phyloP scores from a whole-genome alignment of 2,113 vertebrate species.

The Dinomys branickii region DNA sequence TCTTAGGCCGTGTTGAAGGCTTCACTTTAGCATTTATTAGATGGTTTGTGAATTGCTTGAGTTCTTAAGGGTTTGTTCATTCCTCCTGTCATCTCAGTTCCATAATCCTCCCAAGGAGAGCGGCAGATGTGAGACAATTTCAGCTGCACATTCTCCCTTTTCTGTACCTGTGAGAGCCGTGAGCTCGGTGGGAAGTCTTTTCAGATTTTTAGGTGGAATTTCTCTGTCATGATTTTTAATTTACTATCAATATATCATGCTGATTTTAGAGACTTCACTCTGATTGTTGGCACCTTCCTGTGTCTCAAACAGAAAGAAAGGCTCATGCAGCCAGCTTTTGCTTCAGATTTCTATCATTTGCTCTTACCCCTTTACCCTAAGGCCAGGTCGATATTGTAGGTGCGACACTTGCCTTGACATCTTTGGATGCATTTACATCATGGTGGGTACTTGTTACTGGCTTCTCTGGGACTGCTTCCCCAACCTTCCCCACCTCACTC shows the following conservation, averaged over 20 bases:
- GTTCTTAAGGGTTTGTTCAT: not conserved
- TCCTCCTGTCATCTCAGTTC: not conserved
- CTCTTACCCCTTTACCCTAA: not conserved
- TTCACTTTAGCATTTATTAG: not conserved
- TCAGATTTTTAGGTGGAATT: not conserved
- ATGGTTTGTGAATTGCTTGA: not conserved
- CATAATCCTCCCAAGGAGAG: not conserved
- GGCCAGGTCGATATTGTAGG: not conserved
- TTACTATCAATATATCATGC: not conserved
- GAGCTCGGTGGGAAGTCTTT: not conserved
- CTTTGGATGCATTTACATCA: not conserved
- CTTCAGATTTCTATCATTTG: not conserved
- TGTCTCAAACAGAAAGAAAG: not conserved
- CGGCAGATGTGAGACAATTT: not conserved
- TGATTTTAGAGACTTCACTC: not conserved
- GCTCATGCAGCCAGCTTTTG: not conserved
- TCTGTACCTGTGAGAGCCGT: not conserved
- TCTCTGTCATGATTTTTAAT: not conserved
- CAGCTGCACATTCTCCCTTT: not conserved
- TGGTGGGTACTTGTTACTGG: not conserved
- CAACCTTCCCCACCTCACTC: not conserved
- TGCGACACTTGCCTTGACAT: not conserved
- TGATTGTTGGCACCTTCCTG: not conserved
- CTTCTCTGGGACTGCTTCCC: constrained; percentile 4
- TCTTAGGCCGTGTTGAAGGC: not conserved